These are phyloP conservation scores for Sternarchorhynchus goeldii DNA, from an alignment of 2,797 vertebrate genomes.

Conservation along the genomic window DNA sequence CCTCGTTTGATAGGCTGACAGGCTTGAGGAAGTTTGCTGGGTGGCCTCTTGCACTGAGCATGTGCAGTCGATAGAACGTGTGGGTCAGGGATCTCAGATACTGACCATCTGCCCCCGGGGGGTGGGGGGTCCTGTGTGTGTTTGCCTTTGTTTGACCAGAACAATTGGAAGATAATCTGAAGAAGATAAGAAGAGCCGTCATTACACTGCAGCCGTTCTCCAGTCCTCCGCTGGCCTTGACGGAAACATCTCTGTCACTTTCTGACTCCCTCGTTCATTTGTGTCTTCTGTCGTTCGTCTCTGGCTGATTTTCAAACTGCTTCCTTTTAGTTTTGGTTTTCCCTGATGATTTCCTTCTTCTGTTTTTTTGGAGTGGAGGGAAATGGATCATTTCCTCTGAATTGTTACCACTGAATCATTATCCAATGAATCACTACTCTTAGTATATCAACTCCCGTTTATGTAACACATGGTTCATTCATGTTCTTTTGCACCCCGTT, in stretches of 20 bases:
- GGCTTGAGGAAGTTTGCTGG: constrained; percentile 57
- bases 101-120: constrained; percentile 92
- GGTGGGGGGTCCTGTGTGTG: constrained; percentile 82
- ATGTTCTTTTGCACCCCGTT: too few relatives aligned
- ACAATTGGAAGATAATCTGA: constrained; percentile 91
- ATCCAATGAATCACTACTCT: too few relatives aligned
- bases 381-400: too few relatives aligned
- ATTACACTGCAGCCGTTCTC: constrained; percentile 69
- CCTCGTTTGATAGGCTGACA: constrained; percentile 47
- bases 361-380: too few relatives aligned
- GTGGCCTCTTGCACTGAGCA: constrained; percentile 68
- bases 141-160: constrained; percentile 86
- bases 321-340: background rate
- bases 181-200: constrained; percentile 84
- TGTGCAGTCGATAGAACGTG: constrained; percentile 71
- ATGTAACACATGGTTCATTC: too few relatives aligned
- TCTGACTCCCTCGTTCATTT: constrained; percentile 22
- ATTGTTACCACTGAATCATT: too few relatives aligned
- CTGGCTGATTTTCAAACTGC: background rate
- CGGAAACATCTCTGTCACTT: constrained; percentile 48
- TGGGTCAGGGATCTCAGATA: constrained; percentile 85
- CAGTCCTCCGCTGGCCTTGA: constrained; percentile 60
- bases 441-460: too few relatives aligned
- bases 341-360: constrained; percentile 5
- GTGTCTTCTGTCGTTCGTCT: constrained; percentile 31